Evolutionary conservation across 2,113 vertebrate genomes (phyloP).

Genomic region (Telmatochromis sp.): DNA sequence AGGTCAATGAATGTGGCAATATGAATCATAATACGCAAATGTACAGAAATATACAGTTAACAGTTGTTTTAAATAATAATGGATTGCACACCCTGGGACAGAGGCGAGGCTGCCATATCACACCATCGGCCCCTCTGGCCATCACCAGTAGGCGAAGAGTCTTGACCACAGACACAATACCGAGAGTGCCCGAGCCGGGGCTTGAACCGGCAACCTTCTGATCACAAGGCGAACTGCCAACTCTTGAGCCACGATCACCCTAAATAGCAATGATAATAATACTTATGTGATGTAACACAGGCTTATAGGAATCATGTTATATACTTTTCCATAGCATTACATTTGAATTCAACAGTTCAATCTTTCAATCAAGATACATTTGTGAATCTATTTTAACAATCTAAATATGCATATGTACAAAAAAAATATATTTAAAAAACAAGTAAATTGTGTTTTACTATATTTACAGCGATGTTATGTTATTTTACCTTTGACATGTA

Average conservation of each 20-base stretch:
- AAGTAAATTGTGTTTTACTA: no score
- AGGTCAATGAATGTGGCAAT: neutral
- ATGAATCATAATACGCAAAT: neutral
- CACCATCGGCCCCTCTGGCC: fast-evolving
- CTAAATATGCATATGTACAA: neutral
- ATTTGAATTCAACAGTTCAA: neutral
- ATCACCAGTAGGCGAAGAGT: neutral
- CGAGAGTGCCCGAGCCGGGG: fast-evolving
- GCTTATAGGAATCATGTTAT: neutral
- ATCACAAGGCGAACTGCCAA: fast-evolving
- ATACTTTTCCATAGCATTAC: neutral
- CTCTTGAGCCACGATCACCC: fast-evolving
- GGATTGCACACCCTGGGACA: fast-evolving
- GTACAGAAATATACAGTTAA: no score
- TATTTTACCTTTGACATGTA: no score
- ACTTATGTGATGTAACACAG: neutral
- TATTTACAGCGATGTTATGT: no score
- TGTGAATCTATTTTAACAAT: neutral
- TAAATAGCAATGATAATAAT: fast-evolving
- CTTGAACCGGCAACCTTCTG: fast-evolving
- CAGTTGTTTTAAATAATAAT: no score
- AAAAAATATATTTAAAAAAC: neutral
- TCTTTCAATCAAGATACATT: neutral
- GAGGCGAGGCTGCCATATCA: fast-evolving
- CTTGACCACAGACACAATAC: fast-evolving